phyloP scores from a whole-genome alignment of 1,140 invertebrate species.

The Bemisia tabaci region DNA sequence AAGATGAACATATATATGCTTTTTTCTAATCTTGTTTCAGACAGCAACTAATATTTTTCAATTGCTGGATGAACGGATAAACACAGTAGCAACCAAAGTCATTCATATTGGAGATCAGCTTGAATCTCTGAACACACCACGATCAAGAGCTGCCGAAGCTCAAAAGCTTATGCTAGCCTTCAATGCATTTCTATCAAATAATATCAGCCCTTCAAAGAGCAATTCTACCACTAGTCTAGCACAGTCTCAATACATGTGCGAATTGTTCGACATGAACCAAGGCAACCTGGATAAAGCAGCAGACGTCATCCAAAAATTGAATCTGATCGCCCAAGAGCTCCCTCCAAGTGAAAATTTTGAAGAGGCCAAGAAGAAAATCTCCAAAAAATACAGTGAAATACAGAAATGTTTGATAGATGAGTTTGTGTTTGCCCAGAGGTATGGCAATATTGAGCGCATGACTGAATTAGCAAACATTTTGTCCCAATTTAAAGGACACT shows the following conservation, averaged over 20 bases:
- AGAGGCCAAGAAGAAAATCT: constrained; percentile 76
- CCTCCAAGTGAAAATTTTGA: constrained; percentile 48
- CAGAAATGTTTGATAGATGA: constrained; percentile 88
- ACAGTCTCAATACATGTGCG: neutral
- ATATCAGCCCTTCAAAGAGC: constrained; percentile 20
- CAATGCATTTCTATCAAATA: constrained; percentile 5
- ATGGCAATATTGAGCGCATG: constrained; percentile 76
- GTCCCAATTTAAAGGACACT: constrained; percentile 92
- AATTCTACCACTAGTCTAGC: neutral
- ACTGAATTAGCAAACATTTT: constrained; percentile 83
- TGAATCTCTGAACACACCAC: constrained; percentile 89
- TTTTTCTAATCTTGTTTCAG: too few species aligned
- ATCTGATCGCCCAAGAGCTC: constrained; percentile 76
- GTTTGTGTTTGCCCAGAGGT: constrained; percentile 75
- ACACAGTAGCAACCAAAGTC: constrained; percentile 91
- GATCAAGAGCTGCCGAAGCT: constrained; percentile 86
- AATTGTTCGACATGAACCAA: neutral
- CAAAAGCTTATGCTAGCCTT: constrained; percentile 66
- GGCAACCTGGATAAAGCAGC: constrained; percentile 80
- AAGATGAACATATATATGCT: too few species aligned
- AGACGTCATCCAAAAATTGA: constrained; percentile 96
- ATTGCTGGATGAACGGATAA: constrained; percentile 89
- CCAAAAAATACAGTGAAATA: constrained; percentile 89
- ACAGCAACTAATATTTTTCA: constrained; percentile 76
- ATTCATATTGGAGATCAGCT: constrained; percentile 94